Conservation (phyloP, 2,888 invertebrate species). For the Watsonalla binaria region DNA sequence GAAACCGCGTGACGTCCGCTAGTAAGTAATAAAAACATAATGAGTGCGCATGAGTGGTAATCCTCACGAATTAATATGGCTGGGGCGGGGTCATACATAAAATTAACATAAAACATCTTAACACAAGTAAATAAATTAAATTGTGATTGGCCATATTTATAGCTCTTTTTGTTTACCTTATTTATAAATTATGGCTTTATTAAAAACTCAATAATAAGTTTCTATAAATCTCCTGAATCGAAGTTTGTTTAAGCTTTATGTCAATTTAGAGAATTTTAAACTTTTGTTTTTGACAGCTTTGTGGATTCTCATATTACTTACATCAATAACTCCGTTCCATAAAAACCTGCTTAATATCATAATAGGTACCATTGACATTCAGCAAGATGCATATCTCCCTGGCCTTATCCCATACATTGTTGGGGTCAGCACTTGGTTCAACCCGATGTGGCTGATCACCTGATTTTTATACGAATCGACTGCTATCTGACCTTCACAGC, state of each 20-base stretch:
- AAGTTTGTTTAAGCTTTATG: background rate
- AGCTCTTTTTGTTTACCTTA: conserved; percentile 43
- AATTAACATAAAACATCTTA: conserved; percentile 68
- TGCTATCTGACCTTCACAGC: too few relatives aligned
- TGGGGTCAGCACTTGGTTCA: too few relatives aligned
- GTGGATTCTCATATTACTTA: too few relatives aligned
- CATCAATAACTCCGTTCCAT: too few relatives aligned
- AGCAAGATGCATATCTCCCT: too few relatives aligned
- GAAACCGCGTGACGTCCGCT: background rate
- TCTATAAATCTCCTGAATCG: background rate
- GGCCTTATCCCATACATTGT: too few relatives aligned
- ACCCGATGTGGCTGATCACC: too few relatives aligned
- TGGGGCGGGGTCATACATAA: conserved; percentile 59
- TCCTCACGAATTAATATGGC: conserved; percentile 45
- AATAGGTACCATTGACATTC: too few relatives aligned
- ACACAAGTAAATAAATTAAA: conserved; percentile 60
- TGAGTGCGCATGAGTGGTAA: conserved; percentile 43
- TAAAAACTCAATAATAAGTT: conserved; percentile 10
- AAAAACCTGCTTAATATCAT: too few relatives aligned
- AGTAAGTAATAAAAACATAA: conserved; percentile 60
- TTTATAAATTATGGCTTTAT: conserved; percentile 45
- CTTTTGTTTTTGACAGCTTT: background rate
- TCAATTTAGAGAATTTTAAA: background rate
- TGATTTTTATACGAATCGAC: too few relatives aligned
- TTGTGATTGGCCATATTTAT: conserved; percentile 58